Conservation (phyloP, 2,888 invertebrate genomes). For the Parnassius mnemosyne region DNA sequence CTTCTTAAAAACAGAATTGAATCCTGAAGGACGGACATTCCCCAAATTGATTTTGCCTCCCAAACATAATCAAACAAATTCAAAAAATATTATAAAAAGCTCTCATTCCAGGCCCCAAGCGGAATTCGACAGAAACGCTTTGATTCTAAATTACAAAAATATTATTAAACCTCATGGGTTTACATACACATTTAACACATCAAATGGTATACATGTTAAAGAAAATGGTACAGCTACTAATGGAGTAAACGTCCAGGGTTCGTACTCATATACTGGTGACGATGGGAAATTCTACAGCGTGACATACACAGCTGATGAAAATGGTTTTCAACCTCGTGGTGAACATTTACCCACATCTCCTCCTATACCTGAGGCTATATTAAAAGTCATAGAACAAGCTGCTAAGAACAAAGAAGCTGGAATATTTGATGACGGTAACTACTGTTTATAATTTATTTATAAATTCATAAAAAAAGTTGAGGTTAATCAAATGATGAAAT, state of each 20-base stretch:
- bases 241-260: conserved; percentile 60
- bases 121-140: conserved; percentile 51
- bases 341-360: conserved; percentile 69
- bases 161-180: conserved; percentile 53
- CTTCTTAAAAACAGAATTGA: not conserved
- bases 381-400: conserved; percentile 58
- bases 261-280: conserved; percentile 65
- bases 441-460: not conserved
- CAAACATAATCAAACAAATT: not conserved
- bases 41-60: not conserved
- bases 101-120: conserved; percentile 45
- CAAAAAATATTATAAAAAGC: not conserved
- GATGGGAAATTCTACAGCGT: conserved; percentile 63
- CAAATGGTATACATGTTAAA: conserved; percentile 65
- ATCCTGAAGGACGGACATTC: not conserved
- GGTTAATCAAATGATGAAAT: no score
- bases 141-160: conserved; percentile 55
- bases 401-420: conserved; percentile 51
- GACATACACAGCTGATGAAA: conserved; percentile 65
- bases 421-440: conserved; percentile 60
- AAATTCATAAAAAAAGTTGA: no score
- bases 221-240: conserved; percentile 57
- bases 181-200: conserved; percentile 61
- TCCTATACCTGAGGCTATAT: conserved; percentile 62
- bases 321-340: conserved; percentile 62